Base-by-base conservation (phyloP, 2,797 vertebrate genomes). In the Gallirallus australis region DNA sequence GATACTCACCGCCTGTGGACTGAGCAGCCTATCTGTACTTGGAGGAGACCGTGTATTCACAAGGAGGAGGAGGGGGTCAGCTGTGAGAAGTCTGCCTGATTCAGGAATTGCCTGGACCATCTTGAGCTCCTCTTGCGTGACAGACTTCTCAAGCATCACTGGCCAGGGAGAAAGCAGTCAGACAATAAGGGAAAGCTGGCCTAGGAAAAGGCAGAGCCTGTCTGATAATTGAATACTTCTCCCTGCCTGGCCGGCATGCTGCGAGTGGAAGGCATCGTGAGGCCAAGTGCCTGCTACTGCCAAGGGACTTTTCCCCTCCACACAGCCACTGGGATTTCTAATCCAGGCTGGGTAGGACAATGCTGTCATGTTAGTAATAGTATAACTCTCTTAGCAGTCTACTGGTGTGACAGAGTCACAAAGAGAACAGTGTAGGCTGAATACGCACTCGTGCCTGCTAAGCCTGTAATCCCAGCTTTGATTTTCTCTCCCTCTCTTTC, bases 381-480 rank as follows among this genome's bases (percentile, higher is more conserved):
- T 92, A 93, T 97, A 97, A 96, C 95, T 96, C 89, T 96, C 94
- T 96, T 95, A 96, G 89, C 87, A 95, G 96, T 83, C 91, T 94
- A 92, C 92, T 1, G 12, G 92, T 96, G 84, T 96, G 95, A 97
- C 96, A 96, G 84, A 96, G 84, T 28, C 91, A 95, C 91, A 97
- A 95, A 97, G 84, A 85, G 94, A 94, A 83, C 54, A 95, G 96
- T 95, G 96, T 91, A 95, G 94, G 96, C 94, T 97, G 96, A 96
- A 95, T 94, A 95, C 83, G 84, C 89, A 81, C 79, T 96, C 92
- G 81, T 65, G 86, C 91, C 92, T 94, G 91, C 89, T 97, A 96
- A 97, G 92, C 92, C 94, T 94, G 79, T 97, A 97, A 96, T 96
- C 96, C 94, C 89, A 81, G 96, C 94, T 96, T 93, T 93, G 76